Evolutionary conservation across 2,113 vertebrate genomes (phyloP).

Genomic region (Cavia porcellus): DNA sequence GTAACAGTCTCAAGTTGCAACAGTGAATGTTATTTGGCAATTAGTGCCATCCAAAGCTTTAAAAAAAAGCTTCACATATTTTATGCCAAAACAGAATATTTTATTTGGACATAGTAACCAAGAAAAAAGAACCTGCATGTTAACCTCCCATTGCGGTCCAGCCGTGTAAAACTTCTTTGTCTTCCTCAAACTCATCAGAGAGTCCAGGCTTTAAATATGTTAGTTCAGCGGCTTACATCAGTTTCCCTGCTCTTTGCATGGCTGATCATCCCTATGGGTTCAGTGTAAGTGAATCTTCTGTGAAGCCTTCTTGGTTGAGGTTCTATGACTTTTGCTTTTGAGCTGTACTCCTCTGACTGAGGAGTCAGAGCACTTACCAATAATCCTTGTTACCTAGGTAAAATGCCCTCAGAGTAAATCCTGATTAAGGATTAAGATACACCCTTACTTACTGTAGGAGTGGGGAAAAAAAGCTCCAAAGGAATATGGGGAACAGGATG

Average conservation of each 20-base stretch:
- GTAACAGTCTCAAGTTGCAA: neutral
- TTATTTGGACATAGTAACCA: neutral
- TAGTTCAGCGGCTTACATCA: neutral
- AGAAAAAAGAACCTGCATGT: neutral
- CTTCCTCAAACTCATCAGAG: neutral
- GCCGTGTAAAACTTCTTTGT: neutral
- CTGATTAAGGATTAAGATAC: neutral
- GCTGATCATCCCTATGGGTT: neutral
- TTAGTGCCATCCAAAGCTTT: neutral
- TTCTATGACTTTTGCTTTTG: neutral
- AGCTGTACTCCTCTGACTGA: neutral
- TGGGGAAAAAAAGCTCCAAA: neutral
- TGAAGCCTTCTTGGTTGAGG: neutral
- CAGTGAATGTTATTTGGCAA: neutral
- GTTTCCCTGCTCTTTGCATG: neutral
- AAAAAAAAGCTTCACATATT: neutral
- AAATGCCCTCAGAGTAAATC: neutral
- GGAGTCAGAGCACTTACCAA: neutral
- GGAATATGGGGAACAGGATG: neutral
- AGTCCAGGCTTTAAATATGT: neutral
- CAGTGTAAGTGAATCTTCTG: neutral
- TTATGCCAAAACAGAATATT: neutral
- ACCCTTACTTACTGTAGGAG: neutral
- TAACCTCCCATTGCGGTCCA: neutral
- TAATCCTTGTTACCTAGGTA: neutral